phyloP scores from a whole-genome alignment of 2,888 invertebrate species.

The Trisateles emortualis region DNA sequence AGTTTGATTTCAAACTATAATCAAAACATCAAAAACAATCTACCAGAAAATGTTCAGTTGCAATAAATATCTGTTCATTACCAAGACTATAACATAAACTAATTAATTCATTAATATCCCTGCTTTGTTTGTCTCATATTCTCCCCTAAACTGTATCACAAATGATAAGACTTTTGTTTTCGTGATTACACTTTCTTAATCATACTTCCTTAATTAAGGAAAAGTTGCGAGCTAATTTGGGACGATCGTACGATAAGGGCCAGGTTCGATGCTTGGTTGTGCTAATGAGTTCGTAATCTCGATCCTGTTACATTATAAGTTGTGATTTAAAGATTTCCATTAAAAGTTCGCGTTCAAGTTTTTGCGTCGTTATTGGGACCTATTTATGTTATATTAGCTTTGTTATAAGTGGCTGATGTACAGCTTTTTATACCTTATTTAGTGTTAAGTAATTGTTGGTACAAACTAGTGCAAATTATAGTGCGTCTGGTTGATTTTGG shows the following conservation, averaged over 20 bases:
- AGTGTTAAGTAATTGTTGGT: background rate
- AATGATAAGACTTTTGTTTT: constrained; percentile 84
- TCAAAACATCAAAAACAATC: background rate
- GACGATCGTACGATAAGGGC: constrained; percentile 75
- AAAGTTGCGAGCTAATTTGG: constrained; percentile 77
- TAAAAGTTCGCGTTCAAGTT: constrained; percentile 56
- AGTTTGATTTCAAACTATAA: too few relatives aligned
- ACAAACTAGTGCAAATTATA: too few relatives aligned
- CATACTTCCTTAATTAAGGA: constrained; percentile 85
- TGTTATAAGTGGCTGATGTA: constrained; percentile 14
- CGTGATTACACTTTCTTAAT: constrained; percentile 85
- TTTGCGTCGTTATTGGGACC: constrained; percentile 38
- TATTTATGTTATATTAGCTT: constrained; percentile 33
- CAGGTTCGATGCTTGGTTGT: constrained; percentile 63
- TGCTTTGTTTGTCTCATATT: constrained; percentile 27
- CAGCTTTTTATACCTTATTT: constrained; percentile 10
- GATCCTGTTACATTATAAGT: constrained; percentile 51
- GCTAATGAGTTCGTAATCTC: constrained; percentile 74
- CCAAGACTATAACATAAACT: constrained; percentile 9
- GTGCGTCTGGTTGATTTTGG: too few relatives aligned
- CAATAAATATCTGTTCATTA: background rate
- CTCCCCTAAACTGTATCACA: constrained; percentile 52
- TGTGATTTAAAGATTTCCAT: constrained; percentile 59
- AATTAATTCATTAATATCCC: constrained; percentile 42
- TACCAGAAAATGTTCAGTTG: background rate